Percentiles rank a stretch among this genome's conserved stretches.
These are phyloP conservation scores for Saguinus imperator DNA, from an alignment of 2,113 vertebrate species.

Conservation along the genomic window DNA sequence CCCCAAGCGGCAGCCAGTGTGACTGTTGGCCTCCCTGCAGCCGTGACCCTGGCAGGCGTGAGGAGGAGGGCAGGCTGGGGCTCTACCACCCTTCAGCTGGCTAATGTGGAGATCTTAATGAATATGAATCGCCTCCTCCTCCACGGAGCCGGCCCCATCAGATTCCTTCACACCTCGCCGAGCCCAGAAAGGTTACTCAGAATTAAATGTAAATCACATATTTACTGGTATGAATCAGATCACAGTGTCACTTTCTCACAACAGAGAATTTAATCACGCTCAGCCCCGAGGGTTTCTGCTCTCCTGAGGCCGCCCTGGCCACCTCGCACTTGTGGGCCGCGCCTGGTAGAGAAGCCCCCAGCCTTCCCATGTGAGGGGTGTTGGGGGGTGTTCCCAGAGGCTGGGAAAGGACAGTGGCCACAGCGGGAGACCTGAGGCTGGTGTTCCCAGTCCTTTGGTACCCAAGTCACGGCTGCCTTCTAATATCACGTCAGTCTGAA, in stretches of 20 bases:
- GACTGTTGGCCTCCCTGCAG: slow-evolving; percentile 76
- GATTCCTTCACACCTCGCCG: slow-evolving; percentile 89
- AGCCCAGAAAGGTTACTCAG: slow-evolving; percentile 85
- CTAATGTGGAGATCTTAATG: slow-evolving; percentile 86
- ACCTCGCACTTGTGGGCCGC: not conserved
- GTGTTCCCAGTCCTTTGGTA: not conserved
- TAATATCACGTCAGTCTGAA: not conserved
- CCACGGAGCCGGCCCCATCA: slow-evolving; percentile 83
- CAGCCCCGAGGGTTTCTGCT: slow-evolving; percentile 3
- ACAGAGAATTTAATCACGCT: slow-evolving; percentile 72
- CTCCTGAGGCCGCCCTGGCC: not conserved
- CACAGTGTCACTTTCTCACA: slow-evolving; percentile 79
- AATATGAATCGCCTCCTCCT: slow-evolving; percentile 91
- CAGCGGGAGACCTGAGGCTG: not conserved
- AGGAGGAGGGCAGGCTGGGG: slow-evolving; percentile 61
- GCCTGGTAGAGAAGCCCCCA: not conserved
- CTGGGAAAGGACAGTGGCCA: not conserved
- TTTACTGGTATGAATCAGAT: slow-evolving; percentile 88
- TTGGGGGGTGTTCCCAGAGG: not conserved
- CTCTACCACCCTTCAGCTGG: slow-evolving; percentile 76
- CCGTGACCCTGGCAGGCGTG: slow-evolving; percentile 64
- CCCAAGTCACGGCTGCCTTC: slow-evolving; percentile 18
- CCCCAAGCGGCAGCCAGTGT: slow-evolving; percentile 19
- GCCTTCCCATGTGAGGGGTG: not conserved
- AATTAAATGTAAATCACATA: slow-evolving; percentile 93